phyloP scores from a whole-genome alignment of 2,888 invertebrate species.

The Drosophila tanythrix region DNA sequence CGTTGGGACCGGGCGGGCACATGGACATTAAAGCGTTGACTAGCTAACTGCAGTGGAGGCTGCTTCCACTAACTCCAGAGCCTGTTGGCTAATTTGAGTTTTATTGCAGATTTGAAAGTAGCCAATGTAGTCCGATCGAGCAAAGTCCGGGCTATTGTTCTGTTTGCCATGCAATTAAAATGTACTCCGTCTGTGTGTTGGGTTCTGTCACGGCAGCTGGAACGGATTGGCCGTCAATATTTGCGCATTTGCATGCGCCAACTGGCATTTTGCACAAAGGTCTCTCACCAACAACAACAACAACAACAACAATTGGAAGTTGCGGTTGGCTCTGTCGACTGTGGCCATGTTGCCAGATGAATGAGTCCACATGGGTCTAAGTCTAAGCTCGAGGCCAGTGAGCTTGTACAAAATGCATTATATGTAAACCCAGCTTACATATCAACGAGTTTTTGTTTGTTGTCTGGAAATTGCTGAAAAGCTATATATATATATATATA shows the following conservation, averaged over 20 bases:
- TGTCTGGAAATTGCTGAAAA: slow-evolving; percentile 62
- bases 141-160: slow-evolving; percentile 66
- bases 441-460: slow-evolving; percentile 47
- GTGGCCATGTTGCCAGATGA: slow-evolving; percentile 12
- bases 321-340: slow-evolving; percentile 23
- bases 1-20: neutral
- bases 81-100: slow-evolving; percentile 13
- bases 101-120: slow-evolving; percentile 47
- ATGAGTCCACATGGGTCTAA: slow-evolving; percentile 46
- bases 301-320: slow-evolving; percentile 36
- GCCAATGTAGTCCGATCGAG: slow-evolving; percentile 15
- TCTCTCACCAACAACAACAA: slow-evolving; percentile 21
- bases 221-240: slow-evolving; percentile 45
- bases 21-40: slow-evolving; percentile 15
- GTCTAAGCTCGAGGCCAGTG: slow-evolving; percentile 57
- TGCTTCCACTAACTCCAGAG: neutral
- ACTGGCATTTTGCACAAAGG: slow-evolving; percentile 75
- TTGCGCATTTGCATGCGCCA: slow-evolving; percentile 73
- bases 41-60: neutral
- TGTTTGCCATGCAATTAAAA: slow-evolving; percentile 71
- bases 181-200: slow-evolving; percentile 43
- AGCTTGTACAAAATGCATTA: slow-evolving; percentile 65
- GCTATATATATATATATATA: too few species aligned
- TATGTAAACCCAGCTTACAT: slow-evolving; percentile 62
- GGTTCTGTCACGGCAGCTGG: slow-evolving; percentile 44